Percentiles rank a stretch among this genome's conserved stretches.
These are phyloP conservation scores for Trogon melanurus DNA, from an alignment of 2,113 vertebrate species.

Conservation along the genomic window DNA sequence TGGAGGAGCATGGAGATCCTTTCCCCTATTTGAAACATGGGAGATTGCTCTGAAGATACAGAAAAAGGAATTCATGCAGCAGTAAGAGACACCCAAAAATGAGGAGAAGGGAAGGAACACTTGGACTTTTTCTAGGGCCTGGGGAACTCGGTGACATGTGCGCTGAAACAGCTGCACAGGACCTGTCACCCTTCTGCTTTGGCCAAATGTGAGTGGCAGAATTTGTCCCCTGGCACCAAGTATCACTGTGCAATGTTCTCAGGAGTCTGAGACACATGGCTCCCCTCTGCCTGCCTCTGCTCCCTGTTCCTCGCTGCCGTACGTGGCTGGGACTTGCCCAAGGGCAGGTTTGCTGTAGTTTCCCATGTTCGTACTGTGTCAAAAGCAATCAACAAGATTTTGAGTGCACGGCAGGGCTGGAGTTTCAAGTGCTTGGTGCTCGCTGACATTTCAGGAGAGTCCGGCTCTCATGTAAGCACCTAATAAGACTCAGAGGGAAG, in stretches of 20 bases:
- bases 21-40: background rate
- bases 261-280: background rate
- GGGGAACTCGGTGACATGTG: accelerated
- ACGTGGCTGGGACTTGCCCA: accelerated
- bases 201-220: background rate
- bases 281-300: background rate
- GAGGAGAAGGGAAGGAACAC: background rate
- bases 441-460: conserved; percentile 13
- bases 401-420: background rate
- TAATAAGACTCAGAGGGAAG: conserved; percentile 23
- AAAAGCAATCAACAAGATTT: background rate
- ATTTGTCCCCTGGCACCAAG: background rate
- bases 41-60: background rate
- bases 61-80: background rate
- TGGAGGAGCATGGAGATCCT: background rate
- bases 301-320: background rate
- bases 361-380: background rate
- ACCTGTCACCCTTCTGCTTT: background rate
- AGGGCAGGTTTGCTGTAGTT: background rate
- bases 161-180: background rate
- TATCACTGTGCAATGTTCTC: background rate
- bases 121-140: background rate
- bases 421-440: background rate
- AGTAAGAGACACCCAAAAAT: background rate
- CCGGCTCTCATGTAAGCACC: background rate